phyloP scores from a whole-genome alignment of 2,888 invertebrate genomes.

The Dynastes grantii region DNA sequence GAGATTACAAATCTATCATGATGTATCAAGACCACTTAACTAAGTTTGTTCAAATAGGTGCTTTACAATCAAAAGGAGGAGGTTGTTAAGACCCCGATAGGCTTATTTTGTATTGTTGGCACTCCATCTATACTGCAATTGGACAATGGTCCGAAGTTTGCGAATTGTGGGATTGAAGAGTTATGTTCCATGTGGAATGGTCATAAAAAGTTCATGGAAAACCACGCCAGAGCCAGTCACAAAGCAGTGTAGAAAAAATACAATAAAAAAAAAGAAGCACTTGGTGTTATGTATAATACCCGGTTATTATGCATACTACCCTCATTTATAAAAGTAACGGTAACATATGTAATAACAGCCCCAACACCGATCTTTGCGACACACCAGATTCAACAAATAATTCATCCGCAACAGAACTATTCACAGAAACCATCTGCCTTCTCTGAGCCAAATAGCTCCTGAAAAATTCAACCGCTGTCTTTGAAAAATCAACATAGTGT shows the following conservation, averaged over 20 bases:
- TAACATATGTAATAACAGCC: too few species aligned
- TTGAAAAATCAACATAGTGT: too few species aligned
- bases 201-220: background rate
- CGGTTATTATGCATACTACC: too few species aligned
- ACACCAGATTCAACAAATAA: too few species aligned
- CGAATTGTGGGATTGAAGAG: background rate
- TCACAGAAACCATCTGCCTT: too few species aligned
- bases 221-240: background rate
- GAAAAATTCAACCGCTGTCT: too few species aligned
- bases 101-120: background rate
- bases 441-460: too few species aligned
- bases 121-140: background rate
- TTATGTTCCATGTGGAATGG: background rate
- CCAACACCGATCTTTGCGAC: too few species aligned
- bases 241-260: conserved; percentile 30
- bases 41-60: conserved; percentile 41
- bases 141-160: background rate
- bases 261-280: too few species aligned
- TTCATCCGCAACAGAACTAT: too few species aligned
- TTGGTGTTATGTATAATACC: too few species aligned
- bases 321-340: too few species aligned
- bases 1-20: conserved; percentile 62
- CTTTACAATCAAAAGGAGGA: background rate
- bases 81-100: background rate
- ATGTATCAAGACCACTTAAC: conserved; percentile 58